Percentiles rank a stretch among this genome's conserved stretches.
These are phyloP conservation scores for Nasonia oneida DNA, from an alignment of 2,888 invertebrate genomes.

Conservation along the genomic window DNA sequence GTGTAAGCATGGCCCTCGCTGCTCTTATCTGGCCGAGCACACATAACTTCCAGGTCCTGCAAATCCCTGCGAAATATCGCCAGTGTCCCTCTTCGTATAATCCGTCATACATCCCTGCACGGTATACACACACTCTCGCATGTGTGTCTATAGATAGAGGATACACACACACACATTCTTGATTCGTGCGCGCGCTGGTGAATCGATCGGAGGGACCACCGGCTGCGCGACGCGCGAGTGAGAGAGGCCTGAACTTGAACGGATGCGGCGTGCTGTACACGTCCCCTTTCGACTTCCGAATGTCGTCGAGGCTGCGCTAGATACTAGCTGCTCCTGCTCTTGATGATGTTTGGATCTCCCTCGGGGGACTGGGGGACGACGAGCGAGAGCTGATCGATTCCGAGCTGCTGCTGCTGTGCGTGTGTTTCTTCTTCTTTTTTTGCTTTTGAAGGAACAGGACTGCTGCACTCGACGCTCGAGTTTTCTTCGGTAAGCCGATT, in stretches of 20 bases:
- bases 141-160: background rate
- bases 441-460: background rate
- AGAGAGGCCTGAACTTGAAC: constrained; percentile 24
- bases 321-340: background rate
- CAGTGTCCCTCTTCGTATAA: background rate
- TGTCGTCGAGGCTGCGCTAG: constrained; percentile 4
- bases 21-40: too few species aligned
- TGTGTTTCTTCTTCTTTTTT: background rate
- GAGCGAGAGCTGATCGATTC: constrained; percentile 26
- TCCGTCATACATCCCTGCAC: background rate
- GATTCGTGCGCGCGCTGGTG: constrained; percentile 5
- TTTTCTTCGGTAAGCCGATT: background rate
- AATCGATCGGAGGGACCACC: constrained; percentile 10
- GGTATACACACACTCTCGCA: background rate
- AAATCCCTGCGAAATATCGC: too few species aligned
- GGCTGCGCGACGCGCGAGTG: background rate
- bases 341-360: constrained; percentile 28
- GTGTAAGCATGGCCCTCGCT: too few species aligned
- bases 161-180: background rate
- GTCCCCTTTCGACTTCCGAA: constrained; percentile 8
- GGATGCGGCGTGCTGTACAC: constrained; percentile 2
- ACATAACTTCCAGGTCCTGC: too few species aligned
- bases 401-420: background rate
- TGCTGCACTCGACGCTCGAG: background rate
- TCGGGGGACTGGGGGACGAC: background rate